Evolutionary conservation across 2,888 invertebrate genomes (phyloP), one percentile per base, ranked within the genome.

Genomic region (Dasysyrphus tricinctus): DNA sequence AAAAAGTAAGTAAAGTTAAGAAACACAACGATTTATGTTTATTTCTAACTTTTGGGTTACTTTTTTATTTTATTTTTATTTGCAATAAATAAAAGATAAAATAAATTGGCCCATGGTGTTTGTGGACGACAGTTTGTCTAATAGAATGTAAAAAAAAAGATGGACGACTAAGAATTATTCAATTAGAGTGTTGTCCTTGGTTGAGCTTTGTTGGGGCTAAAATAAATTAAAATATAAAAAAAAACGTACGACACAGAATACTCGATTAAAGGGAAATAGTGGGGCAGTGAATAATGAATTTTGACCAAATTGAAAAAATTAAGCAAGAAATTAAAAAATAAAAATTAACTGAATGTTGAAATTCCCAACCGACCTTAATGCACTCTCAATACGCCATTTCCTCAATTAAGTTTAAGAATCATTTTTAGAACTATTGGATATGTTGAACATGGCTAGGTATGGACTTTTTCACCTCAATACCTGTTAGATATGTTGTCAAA

Each of bases 61-160:
- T 59, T 59, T 59, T 39, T 5, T 19, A 12, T 56, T 37, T 57
- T 54, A 9, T 6, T 19, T 56, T 73, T 34, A 19, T 32, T 65
- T 65, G 34, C 34, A 65, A 67, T 49, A 67, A 57, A 67, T 54
- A 54, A 65, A 44, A 69, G 29, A 49, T 24, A 44, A 73, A 73
- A 78, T 78, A 82, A 82, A 78, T 73, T 82, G 42, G 19, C 47
- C 32, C 19, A 42, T 47, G 16, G 34, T 59, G 34, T 72, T 67
- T 70, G 44, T 44, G 61, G 39, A 47, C 69, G 84, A 80, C 79
- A 72, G 75, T 65, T 32, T 84, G 80, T 84, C 80, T 80, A 84
- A 79, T 67, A 67, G 69, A 65, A 47, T 49, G 14, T 57, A 56
- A 61, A 39, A 39, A 19, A 39, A 59, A 61, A 61, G 78, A 75